Conservation (phyloP, 1,140 invertebrate species). For the Drosophila persimilis region DNA sequence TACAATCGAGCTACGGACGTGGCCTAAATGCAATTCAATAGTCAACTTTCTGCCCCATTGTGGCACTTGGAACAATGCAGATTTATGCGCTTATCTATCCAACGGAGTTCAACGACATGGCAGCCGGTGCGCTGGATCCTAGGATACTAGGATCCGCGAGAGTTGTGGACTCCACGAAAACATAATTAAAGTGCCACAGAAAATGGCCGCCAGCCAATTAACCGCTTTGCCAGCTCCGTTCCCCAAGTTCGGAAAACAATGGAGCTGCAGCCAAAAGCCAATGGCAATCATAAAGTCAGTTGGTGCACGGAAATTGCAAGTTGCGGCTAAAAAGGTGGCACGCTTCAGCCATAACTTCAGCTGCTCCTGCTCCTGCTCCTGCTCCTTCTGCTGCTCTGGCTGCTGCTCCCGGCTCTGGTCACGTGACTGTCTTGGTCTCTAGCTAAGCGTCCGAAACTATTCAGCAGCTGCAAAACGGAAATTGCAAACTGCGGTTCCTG, state of each 20-base stretch:
- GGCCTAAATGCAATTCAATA: conserved; percentile 73
- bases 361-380: conserved; percentile 6
- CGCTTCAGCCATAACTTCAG: conserved; percentile 46
- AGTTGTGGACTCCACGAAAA: conserved; percentile 41
- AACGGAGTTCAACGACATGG: conserved; percentile 58
- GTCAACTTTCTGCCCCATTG: conserved; percentile 61
- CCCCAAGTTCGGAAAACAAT: conserved; percentile 47
- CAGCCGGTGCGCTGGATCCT: neutral
- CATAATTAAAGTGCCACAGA: conserved; percentile 68
- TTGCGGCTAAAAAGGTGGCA: conserved; percentile 65
- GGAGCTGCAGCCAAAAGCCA: conserved; percentile 35
- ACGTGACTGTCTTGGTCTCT: conserved; percentile 33
- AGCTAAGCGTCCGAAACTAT: conserved; percentile 19
- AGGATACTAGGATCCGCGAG: neutral
- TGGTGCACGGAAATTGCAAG: conserved; percentile 74
- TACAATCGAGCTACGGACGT: conserved; percentile 51
- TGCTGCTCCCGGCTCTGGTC: conserved; percentile 3
- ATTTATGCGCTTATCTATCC: conserved; percentile 54
- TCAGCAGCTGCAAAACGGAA: conserved; percentile 50
- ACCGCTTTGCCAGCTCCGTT: conserved; percentile 24
- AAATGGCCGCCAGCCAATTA: conserved; percentile 65
- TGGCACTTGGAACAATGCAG: conserved; percentile 48
- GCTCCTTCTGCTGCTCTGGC: neutral
- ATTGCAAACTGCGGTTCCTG: conserved; percentile 61
- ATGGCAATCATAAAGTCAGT: conserved; percentile 76